Evolutionary conservation across 1,140 invertebrate genomes (phyloP), one percentile per base, ranked within the genome.

Genomic region (Palaemon carinicauda): DNA sequence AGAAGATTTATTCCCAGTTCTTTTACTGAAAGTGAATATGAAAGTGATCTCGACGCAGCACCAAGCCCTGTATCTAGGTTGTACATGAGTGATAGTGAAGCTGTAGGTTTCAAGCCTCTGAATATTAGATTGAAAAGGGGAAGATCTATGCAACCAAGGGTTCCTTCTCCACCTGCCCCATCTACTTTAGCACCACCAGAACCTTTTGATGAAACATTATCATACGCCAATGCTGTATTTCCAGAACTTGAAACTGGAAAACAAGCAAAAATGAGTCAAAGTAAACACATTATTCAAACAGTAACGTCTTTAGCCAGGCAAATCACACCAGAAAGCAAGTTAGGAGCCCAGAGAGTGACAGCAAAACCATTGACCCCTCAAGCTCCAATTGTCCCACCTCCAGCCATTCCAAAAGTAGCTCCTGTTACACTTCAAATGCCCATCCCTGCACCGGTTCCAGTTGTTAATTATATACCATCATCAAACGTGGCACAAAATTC

Each of bases 61-160:
- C 71, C 87, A 60, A 50, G 54, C 15, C 54, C 77, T n/a, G 84
- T 94, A 90, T 95, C 94, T 93, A 93, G 94, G 75, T 93, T 94
- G 21, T 94, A 92, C 87, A 93, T 94, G 80, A 95, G 94, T 90
- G 94, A 95, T 65, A 93, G 92, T 27, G 94, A 95, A 86, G 94
- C 94, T 73, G 92, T 93, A 1, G 90, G 91, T 65, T 93, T 93
- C 91, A 89, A 93, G 84, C 92, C 91, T 90, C 92, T 95, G 0
- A 91, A 92, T 82, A 91, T 94, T 10, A 87, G 85, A 31, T 74
- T 89, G 65, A 87, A 88, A 24, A 87, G 85, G 31, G 87, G 84
- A 31, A 87, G 84, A 54, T 82, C 87, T 21, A 87, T 75, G 53
- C 87, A 78, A 21, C 56, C 89, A 29, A 77, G 84, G 41, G 56